Evolutionary conservation across 53 echinoderm and acorn worm species (phyloP).

Genomic region (Arbacia lixula): DNA sequence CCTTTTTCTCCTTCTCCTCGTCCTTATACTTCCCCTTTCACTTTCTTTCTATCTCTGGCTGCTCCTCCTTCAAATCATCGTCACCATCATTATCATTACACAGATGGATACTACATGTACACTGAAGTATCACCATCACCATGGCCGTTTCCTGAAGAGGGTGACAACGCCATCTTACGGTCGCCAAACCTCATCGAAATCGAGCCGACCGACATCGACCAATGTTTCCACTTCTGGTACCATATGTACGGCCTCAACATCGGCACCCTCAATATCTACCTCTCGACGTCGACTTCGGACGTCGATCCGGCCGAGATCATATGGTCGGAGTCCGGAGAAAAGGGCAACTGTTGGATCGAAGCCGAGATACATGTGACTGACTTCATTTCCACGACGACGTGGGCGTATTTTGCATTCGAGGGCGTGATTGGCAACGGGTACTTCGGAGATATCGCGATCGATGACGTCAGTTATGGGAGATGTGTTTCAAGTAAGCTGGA

Average conservation of each 20-base stretch:
- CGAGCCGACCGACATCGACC: background rate
- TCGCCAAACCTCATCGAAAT: background rate
- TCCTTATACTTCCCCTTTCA: no score
- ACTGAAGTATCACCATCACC: background rate
- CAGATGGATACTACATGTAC: slow-evolving; percentile 37
- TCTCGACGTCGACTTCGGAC: slow-evolving; percentile 9
- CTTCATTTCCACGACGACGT: slow-evolving; percentile 23
- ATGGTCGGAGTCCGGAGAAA: slow-evolving; percentile 22
- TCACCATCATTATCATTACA: background rate
- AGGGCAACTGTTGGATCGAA: slow-evolving; percentile 17
- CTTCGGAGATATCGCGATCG: slow-evolving; percentile 72
- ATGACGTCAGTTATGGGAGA: slow-evolving; percentile 31
- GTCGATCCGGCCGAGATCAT: background rate
- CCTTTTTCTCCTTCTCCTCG: no score
- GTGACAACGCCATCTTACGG: slow-evolving; percentile 23
- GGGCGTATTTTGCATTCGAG: slow-evolving; percentile 72
- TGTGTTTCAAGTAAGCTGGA: no score
- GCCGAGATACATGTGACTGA: slow-evolving; percentile 43
- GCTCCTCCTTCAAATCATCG: no score
- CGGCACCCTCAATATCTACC: slow-evolving; percentile 18
- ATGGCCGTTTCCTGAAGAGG: no score
- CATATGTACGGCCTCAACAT: slow-evolving; percentile 39
- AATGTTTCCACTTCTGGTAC: slow-evolving; percentile 31
- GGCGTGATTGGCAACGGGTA: slow-evolving; percentile 68
- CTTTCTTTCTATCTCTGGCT: no score